Evolutionary conservation across 2,888 invertebrate species (phyloP).

Genomic region (Heteromyza rotundicornis): DNA sequence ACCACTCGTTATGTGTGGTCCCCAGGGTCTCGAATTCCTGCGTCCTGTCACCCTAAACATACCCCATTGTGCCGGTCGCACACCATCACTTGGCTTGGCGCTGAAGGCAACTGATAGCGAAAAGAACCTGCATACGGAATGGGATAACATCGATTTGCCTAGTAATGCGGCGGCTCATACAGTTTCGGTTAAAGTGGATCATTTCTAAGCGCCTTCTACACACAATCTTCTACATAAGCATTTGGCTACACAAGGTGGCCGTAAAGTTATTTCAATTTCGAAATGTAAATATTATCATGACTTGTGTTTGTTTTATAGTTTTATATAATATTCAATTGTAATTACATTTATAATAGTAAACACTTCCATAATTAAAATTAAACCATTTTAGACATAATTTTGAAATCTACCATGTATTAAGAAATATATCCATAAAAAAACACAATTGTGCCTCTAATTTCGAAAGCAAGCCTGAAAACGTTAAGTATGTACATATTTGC

Average conservation of each 20-base stretch:
- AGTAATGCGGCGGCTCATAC: conserved; percentile 84
- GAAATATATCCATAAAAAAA: too few species aligned
- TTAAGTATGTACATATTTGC: too few species aligned
- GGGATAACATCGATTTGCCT: conserved; percentile 85
- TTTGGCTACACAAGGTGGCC: not conserved
- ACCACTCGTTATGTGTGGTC: conserved; percentile 96
- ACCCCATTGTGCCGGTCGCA: conserved; percentile 84
- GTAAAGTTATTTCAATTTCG: not conserved
- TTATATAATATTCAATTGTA: conserved; percentile 5
- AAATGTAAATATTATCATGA: not conserved
- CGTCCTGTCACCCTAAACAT: conserved; percentile 89
- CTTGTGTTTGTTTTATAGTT: not conserved
- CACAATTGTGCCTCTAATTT: too few species aligned
- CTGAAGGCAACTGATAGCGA: conserved; percentile 83
- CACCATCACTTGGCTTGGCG: conserved; percentile 77
- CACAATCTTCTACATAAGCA: not conserved
- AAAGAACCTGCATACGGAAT: conserved; percentile 82
- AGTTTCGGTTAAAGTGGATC: conserved; percentile 90
- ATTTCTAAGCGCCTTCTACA: conserved; percentile 71
- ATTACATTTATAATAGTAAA: conserved; percentile 16
- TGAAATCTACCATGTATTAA: too few species aligned
- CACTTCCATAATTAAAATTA: conserved; percentile 9
- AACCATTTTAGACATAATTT: too few species aligned
- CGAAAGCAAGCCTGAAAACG: too few species aligned
- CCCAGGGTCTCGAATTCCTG: conserved; percentile 87